These are phyloP conservation scores for Plusia festucae DNA, from an alignment of 2,888 invertebrate species.

Conservation along the genomic window DNA sequence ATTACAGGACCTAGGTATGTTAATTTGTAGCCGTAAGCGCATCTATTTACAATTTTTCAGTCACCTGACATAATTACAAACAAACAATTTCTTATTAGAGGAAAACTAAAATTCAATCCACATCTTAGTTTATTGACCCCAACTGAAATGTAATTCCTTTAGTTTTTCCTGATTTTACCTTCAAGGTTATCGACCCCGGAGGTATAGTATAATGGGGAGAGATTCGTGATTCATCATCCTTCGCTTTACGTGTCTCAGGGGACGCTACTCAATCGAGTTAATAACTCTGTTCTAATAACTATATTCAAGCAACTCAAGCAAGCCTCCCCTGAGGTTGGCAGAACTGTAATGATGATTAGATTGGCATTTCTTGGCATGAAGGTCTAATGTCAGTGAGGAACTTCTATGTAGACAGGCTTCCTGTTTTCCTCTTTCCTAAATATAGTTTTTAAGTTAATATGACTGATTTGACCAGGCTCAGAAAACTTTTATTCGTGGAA, in stretches of 20 bases:
- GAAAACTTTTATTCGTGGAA: too few relatives aligned
- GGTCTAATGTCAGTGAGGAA: not conserved
- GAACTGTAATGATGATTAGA: conserved; percentile 21
- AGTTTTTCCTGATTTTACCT: not conserved
- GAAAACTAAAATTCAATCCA: not conserved
- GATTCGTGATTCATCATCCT: conserved; percentile 33
- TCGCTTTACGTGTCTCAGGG: conserved; percentile 11
- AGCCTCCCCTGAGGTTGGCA: conserved; percentile 1
- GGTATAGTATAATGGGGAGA: conserved; percentile 14
- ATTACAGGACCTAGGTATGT: too few relatives aligned
- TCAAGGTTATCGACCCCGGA: not conserved
- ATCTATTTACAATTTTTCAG: not conserved
- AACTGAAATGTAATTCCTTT: not conserved
- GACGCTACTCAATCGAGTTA: conserved; percentile 20
- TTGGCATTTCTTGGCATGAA: conserved; percentile 9
- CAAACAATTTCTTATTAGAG: not conserved
- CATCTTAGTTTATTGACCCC: not conserved
- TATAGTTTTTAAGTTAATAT: too few relatives aligned
- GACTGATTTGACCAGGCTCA: too few relatives aligned
- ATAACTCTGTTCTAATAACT: conserved; percentile 19
- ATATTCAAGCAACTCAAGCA: conserved; percentile 10
- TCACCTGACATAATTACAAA: not conserved
- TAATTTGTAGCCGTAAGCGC: too few relatives aligned
- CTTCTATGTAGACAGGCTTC: too few relatives aligned
- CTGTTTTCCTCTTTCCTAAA: too few relatives aligned